Percentiles rank a stretch among this genome's conserved stretches.
phyloP scores from a whole-genome alignment of 2,888 invertebrate genomes.

The Drosophila demipolita region DNA sequence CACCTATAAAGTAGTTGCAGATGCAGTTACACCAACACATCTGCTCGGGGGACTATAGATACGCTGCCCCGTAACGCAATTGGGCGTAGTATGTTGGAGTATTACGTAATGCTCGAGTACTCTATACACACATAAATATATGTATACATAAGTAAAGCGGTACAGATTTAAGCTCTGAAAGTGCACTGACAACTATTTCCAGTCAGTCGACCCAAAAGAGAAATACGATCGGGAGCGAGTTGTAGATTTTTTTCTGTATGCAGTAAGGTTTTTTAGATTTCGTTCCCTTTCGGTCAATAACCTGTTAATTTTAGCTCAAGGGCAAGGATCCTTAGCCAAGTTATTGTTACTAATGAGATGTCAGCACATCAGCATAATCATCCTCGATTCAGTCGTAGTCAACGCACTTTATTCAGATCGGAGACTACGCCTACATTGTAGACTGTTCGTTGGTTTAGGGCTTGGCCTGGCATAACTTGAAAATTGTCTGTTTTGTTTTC shows the following conservation, averaged over 20 bases:
- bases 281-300: slow-evolving; percentile 53
- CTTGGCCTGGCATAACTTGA: slow-evolving; percentile 48
- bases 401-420: slow-evolving; percentile 24
- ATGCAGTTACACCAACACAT: slow-evolving; percentile 26
- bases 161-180: slow-evolving; percentile 73
- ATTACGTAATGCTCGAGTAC: slow-evolving; percentile 65
- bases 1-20: slow-evolving; percentile 7
- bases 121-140: slow-evolving; percentile 7
- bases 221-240: slow-evolving; percentile 19
- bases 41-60: slow-evolving; percentile 19
- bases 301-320: slow-evolving; percentile 56
- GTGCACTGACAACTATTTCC: slow-evolving; percentile 78
- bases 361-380: slow-evolving; percentile 18
- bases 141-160: slow-evolving; percentile 60
- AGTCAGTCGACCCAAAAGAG: slow-evolving; percentile 28
- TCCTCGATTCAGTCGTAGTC: slow-evolving; percentile 21
- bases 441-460: slow-evolving; percentile 40
- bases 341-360: slow-evolving; percentile 63
- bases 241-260: slow-evolving; percentile 12
- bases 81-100: slow-evolving; percentile 64
- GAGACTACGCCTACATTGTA: slow-evolving; percentile 49
- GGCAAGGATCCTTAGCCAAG: slow-evolving; percentile 59
- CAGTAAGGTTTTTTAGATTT: slow-evolving; percentile 14
- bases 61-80: slow-evolving; percentile 59
- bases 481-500: slow-evolving; percentile 30